These are phyloP conservation scores for Hyposmocoma kahamanoa DNA, from an alignment of 1,140 invertebrate species.

Conservation along the genomic window DNA sequence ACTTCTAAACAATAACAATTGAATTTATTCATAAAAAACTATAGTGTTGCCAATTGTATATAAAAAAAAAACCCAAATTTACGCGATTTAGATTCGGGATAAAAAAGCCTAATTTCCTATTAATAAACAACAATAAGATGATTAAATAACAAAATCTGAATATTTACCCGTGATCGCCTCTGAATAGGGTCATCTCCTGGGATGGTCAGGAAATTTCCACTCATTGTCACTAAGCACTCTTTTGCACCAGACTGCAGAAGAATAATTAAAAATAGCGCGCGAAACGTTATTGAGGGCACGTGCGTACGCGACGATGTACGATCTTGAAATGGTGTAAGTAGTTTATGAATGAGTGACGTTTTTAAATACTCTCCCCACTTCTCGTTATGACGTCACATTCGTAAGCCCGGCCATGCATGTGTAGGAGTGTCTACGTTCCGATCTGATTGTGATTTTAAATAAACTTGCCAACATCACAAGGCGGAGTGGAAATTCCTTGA, in stretches of 20 bases:
- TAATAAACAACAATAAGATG: no score
- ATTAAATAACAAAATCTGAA: no score
- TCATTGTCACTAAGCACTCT: slow-evolving; percentile 55
- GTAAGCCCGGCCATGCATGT: slow-evolving; percentile 14
- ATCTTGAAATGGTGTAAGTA: slow-evolving; percentile 38
- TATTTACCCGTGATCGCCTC: slow-evolving; percentile 55
- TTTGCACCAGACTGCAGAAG: slow-evolving; percentile 21
- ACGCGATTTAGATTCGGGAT: no score
- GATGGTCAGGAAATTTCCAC: slow-evolving; percentile 64
- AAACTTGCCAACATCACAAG: no score
- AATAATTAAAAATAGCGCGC: slow-evolving; percentile 18
- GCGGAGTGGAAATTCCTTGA: slow-evolving; percentile 13
- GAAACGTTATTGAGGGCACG: slow-evolving; percentile 17
- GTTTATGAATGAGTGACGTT: slow-evolving; percentile 69
- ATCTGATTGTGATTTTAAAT: slow-evolving; percentile 43
- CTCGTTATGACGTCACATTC: slow-evolving; percentile 33
- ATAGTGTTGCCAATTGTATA: no score
- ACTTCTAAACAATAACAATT: no score
- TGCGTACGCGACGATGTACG: slow-evolving; percentile 44
- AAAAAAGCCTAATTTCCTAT: no score
- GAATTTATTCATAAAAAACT: no score
- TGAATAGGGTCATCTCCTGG: slow-evolving; percentile 51
- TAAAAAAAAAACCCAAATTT: no score
- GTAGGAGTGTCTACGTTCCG: slow-evolving; percentile 52
- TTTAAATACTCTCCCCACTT: slow-evolving; percentile 45